Evolutionary conservation across 2,797 vertebrate genomes (phyloP), one percentile per base, ranked within the genome.

Genomic region (Xenentodon cancila): DNA sequence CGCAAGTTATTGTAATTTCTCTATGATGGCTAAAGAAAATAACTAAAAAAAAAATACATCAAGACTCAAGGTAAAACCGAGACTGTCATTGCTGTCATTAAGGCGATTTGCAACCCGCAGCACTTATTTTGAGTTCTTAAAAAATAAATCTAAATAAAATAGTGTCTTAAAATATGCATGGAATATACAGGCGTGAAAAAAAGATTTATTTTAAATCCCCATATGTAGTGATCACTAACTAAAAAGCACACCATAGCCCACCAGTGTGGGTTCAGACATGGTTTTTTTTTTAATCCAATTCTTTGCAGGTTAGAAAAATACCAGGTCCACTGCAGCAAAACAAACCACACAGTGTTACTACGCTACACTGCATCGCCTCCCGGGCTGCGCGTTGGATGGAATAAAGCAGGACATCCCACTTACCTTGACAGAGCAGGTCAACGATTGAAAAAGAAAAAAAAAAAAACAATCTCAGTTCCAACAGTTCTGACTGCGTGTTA

Each of bases 191-290:
- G 11, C 18, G 20, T 47, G 4, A n/a, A 45, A 6, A 27, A 20
- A 20, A 9, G 3, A 9, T 34, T 20, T 2, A 20, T 12, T 15
- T 13, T 20, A 4, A n/a, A 59, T 0, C 0, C 11, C 34, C 55
- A 69, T 42, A 74, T 58, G 49, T 22, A 5, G 19, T 48, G 50
- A 15, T 71, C 11, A 30, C 7, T 7, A 64, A 55, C 11, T 42
- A 42, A 48, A 66, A 59, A 15, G 47, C 57, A 77, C 52, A 79
- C 73, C 85, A 82, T 59, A 67, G 67, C 47, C 48, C 4, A 2
- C 32, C 61, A 49, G 22, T 53, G 7, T 44, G 13, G 40, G 1
- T 59, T 57, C 7, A 45, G 22, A 43, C 59, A 64, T 62, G 53
- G 5, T 63, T 46, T 68, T 63, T 46, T 68, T 0, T 73, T 4